phyloP scores from a whole-genome alignment of 1,140 invertebrate species.

The Bombus terrestris region DNA sequence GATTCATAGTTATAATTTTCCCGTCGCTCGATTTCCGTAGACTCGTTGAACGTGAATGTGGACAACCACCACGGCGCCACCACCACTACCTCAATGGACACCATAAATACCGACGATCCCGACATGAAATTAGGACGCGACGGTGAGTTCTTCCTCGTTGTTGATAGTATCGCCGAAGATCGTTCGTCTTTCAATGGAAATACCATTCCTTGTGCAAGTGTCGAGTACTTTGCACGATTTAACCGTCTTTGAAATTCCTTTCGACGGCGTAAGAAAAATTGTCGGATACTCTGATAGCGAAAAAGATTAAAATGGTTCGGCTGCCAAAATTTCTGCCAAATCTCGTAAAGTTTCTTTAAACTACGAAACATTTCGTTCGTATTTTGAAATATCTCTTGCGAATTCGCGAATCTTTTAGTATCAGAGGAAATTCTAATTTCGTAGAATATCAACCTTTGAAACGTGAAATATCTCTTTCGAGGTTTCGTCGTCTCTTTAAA shows the following conservation, averaged over 20 bases:
- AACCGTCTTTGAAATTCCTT: not conserved
- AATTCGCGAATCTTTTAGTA: too few species aligned
- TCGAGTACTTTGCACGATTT: not conserved
- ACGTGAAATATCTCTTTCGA: not conserved
- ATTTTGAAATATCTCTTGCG: too few species aligned
- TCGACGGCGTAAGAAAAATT: not conserved
- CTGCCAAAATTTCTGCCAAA: not conserved
- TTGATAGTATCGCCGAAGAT: not conserved
- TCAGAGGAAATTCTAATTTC: too few species aligned
- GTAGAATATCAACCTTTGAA: not conserved
- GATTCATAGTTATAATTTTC: slow-evolving; percentile 18
- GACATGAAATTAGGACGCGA: slow-evolving; percentile 66
- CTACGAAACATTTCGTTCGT: too few species aligned
- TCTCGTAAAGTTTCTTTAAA: not conserved
- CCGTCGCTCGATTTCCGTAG: slow-evolving; percentile 29
- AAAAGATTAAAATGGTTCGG: not conserved
- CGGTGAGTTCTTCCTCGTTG: slow-evolving; percentile 44
- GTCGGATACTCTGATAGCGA: not conserved
- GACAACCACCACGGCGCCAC: slow-evolving; percentile 61
- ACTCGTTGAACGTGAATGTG: slow-evolving; percentile 64
- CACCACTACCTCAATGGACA: slow-evolving; percentile 66
- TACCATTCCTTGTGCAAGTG: not conserved
- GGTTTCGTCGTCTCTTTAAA: too few species aligned
- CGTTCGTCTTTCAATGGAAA: not conserved
- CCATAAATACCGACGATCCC: slow-evolving; percentile 65